A percentile compares a stretch with the other conserved stretches of the same genome.
Conservation (phyloP, 2,113 vertebrate species). For the Petroica traversi region DNA sequence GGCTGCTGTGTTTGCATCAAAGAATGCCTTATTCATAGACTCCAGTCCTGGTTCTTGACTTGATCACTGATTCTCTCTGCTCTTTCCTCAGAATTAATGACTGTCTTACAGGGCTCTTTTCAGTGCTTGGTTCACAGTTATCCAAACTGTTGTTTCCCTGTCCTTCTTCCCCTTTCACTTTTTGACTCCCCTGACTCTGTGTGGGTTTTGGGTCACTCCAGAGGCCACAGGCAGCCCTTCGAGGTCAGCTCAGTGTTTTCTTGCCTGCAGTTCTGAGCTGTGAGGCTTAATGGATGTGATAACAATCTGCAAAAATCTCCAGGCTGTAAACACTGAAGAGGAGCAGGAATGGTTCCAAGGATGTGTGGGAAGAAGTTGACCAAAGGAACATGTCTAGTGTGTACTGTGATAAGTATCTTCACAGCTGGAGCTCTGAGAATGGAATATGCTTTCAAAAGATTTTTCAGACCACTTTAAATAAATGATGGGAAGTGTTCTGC, state of each 20-base stretch:
- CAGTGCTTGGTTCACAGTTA: background rate
- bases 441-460: background rate
- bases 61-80: background rate
- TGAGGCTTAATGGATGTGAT: conserved; percentile 8
- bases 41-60: background rate
- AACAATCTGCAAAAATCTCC: conserved; percentile 44
- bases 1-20: background rate
- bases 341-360: background rate
- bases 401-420: conserved; percentile 2
- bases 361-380: conserved; percentile 15
- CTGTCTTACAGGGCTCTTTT: background rate
- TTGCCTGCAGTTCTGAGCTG: background rate
- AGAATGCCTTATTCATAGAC: background rate
- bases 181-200: background rate
- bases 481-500: conserved; percentile 35
- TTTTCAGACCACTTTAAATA: conserved; percentile 42
- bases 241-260: conserved; percentile 18
- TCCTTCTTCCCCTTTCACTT: conserved; percentile 3
- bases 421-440: conserved; percentile 18
- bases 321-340: conserved; percentile 6
- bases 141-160: conserved; percentile 25
- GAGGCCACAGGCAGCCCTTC: background rate
- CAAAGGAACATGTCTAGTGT: background rate
- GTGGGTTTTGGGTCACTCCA: background rate
- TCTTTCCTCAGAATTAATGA: conserved; percentile 6